These are phyloP conservation scores for Arctia plantaginis DNA, from an alignment of 2,888 invertebrate genomes.

Conservation along the genomic window DNA sequence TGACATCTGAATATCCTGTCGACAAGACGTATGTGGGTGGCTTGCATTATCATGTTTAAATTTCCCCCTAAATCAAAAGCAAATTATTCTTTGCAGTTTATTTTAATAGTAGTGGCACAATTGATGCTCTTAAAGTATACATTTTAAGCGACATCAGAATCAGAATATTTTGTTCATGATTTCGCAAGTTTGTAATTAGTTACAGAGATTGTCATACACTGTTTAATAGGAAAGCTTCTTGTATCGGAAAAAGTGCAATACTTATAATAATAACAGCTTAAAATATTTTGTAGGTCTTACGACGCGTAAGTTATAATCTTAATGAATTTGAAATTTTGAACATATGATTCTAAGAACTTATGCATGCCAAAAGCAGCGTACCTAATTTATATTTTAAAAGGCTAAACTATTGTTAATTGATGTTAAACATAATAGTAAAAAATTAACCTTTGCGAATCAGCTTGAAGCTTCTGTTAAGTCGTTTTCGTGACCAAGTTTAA, in stretches of 20 bases:
- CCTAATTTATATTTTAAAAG: too few relatives aligned
- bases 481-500: too few relatives aligned
- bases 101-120: neutral
- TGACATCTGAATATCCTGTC: slow-evolving; percentile 46
- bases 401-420: too few relatives aligned
- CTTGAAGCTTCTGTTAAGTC: too few relatives aligned
- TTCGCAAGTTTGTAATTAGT: neutral
- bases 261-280: too few relatives aligned
- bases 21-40: slow-evolving; percentile 47
- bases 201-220: neutral
- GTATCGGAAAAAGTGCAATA: neutral
- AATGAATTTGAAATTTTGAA: too few relatives aligned
- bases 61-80: neutral
- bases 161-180: neutral
- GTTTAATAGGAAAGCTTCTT: neutral
- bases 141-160: neutral
- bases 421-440: too few relatives aligned
- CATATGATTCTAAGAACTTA: too few relatives aligned
- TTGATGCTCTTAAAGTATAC: neutral
- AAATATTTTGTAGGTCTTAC: too few relatives aligned
- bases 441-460: too few relatives aligned
- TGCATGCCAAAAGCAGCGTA: too few relatives aligned
- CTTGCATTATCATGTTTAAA: slow-evolving; percentile 28
- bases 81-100: neutral
- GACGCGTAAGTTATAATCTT: too few relatives aligned